These are phyloP conservation scores for Furnarius figulus DNA, from an alignment of 2,113 vertebrate species.

Conservation along the genomic window DNA sequence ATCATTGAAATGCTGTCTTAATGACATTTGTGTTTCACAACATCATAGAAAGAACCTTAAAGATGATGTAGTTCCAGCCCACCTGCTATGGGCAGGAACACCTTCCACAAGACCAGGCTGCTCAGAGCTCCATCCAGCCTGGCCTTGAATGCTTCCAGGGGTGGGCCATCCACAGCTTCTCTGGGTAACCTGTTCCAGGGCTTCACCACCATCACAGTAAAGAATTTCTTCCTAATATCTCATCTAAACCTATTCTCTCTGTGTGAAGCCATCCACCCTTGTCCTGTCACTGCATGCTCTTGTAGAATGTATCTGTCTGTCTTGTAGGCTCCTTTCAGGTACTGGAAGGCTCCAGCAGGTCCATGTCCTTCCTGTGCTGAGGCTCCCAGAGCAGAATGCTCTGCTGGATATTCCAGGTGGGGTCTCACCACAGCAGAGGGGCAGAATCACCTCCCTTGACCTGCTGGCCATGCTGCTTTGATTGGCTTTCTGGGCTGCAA, in stretches of 20 bases:
- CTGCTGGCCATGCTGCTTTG: rapidly evolving
- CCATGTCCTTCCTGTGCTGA: not conserved
- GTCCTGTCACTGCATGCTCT: not conserved
- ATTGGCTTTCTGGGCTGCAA: not conserved
- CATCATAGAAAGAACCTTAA: not conserved
- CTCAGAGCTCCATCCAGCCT: not conserved
- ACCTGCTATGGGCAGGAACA: not conserved
- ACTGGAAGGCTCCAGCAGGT: not conserved
- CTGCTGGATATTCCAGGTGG: not conserved
- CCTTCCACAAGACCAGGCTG: not conserved
- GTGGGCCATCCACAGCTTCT: not conserved
- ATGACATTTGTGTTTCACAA: not conserved
- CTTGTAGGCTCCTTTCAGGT: not conserved
- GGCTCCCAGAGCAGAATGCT: not conserved
- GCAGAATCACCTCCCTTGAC: not conserved
- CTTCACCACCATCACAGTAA: not conserved
- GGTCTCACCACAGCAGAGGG: not conserved
- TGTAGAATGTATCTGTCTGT: not conserved
- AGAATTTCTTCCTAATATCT: not conserved
- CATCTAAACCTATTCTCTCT: not conserved
- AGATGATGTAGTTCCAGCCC: too few species aligned
- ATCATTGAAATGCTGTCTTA: not conserved
- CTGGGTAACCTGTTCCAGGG: not conserved
- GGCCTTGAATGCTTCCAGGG: not conserved
- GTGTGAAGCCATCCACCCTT: not conserved